Base-by-base conservation (phyloP, 2,888 invertebrate genomes). In the Dolichopus griseipennis region DNA sequence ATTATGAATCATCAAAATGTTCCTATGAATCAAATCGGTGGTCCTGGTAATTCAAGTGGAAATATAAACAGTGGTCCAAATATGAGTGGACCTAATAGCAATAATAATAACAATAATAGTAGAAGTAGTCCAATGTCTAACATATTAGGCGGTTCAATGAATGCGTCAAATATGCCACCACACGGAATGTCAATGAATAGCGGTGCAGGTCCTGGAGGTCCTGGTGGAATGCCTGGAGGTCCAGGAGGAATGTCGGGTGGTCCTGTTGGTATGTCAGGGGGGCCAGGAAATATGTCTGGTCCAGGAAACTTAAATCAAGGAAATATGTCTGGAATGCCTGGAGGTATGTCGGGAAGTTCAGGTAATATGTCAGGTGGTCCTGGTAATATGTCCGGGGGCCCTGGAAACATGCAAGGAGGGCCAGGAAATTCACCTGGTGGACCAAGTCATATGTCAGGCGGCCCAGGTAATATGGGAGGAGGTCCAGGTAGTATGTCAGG, bases 141-240 rank as follows among this genome's bases (percentile, higher is more conserved):
- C n/a, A 52, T 22, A 3, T 22, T 22, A 62, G 15, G 62, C 12
- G 22, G 62, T 22, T 62, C 67, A 41, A 64, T 65, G 61, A 67
- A 27, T 64, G 12, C 83, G 83, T 74, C 63, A 15, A 63, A 63
- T 63, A 22, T 27, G 18, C 6, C 22, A 12, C 22, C 63, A 18
- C 27, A 63, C 27, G 63, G 63, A 27, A 63, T 63, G 63, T 63
- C 63, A 27, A 27, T 63, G 65, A 33, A 20, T 20, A 84, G 1
- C 82, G 83, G 61, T 83, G 83, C 0, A 83, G 84, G 70, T 83
- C 83, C 74, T n/a, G 78, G 81, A 64, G 82, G 82, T 71, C 85
- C 85, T 74, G 74, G 76, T 20, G 21, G 12, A 21, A 22, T 22
- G 22, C 20, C 37, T 8, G 71, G 69, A 9, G 71, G 67, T 43